Conservation (phyloP, 1,140 invertebrate genomes). For the Trinorchestia longiramus region DNA sequence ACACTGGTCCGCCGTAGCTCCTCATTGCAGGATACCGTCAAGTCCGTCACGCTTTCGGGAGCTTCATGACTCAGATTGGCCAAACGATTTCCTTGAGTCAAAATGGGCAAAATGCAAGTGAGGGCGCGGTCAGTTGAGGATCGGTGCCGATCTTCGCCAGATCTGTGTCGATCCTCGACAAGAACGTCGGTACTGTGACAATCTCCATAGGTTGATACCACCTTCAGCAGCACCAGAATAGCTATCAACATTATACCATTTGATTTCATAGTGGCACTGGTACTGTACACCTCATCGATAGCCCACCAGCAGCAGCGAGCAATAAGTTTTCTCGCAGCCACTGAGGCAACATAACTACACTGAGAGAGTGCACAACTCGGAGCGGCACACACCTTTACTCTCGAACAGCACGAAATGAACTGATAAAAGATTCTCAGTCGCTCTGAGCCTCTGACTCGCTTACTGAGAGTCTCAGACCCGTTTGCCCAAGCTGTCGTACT, state of each 20-base stretch:
- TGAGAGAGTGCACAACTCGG: conserved; percentile 39
- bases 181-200: conserved; percentile 37
- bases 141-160: conserved; percentile 47
- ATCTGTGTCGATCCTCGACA: neutral
- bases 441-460: neutral
- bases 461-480: conserved; percentile 1
- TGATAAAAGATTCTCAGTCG: conserved; percentile 20
- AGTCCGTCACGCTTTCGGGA: conserved; percentile 57
- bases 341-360: conserved; percentile 55
- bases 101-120: conserved; percentile 1
- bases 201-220: conserved; percentile 21
- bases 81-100: conserved; percentile 38
- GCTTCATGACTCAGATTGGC: conserved; percentile 61
- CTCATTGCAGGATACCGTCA: conserved; percentile 62
- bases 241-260: conserved; percentile 42
- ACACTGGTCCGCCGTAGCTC: conserved; percentile 59
- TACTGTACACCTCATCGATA: conserved; percentile 31
- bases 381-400: conserved; percentile 38
- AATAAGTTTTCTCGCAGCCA: conserved; percentile 49
- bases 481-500: conserved; percentile 47
- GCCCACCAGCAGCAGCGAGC: conserved; percentile 51
- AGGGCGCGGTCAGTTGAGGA: conserved; percentile 47
- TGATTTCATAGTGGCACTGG: conserved; percentile 52
- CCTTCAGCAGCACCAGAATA: conserved; percentile 30
- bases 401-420: conserved; percentile 46